Percentiles rank a stretch among this genome's conserved stretches.
These are phyloP conservation scores for Sepiola atlantica DNA, from an alignment of 2,888 invertebrate species.

Conservation along the genomic window DNA sequence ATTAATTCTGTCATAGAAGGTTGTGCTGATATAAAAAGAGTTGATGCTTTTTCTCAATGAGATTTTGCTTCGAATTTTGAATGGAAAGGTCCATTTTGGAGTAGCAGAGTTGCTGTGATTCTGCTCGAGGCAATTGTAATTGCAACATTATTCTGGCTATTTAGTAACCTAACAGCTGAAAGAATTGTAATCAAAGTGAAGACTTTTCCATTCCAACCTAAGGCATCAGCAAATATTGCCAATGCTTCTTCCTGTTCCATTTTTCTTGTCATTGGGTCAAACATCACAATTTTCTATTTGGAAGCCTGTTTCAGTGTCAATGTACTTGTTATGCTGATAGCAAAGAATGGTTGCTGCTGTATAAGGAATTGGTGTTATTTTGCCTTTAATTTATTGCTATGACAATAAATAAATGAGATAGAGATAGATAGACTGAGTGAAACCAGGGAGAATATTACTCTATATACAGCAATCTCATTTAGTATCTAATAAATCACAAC, in stretches of 20 bases:
- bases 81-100: conserved; percentile 7
- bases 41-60: not conserved
- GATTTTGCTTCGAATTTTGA: not conserved
- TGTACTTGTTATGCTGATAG: not conserved
- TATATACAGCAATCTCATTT: not conserved
- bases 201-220: conserved; percentile 4
- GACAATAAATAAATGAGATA: not conserved
- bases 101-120: conserved; percentile 13
- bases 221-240: not conserved
- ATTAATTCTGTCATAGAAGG: not conserved
- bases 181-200: conserved; percentile 32
- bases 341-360: not conserved
- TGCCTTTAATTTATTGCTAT: not conserved
- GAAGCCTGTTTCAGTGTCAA: not conserved
- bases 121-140: conserved; percentile 32
- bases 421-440: not conserved
- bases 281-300: not conserved
- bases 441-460: not conserved
- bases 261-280: not conserved
- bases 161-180: conserved; percentile 16
- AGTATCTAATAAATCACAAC: not conserved
- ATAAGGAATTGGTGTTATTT: not conserved
- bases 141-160: conserved; percentile 32
- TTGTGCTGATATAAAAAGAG: not conserved
- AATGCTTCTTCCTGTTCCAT: conserved; percentile 32